phyloP scores from a whole-genome alignment of 1,140 invertebrate genomes.

The Tetramorium simillimum region DNA sequence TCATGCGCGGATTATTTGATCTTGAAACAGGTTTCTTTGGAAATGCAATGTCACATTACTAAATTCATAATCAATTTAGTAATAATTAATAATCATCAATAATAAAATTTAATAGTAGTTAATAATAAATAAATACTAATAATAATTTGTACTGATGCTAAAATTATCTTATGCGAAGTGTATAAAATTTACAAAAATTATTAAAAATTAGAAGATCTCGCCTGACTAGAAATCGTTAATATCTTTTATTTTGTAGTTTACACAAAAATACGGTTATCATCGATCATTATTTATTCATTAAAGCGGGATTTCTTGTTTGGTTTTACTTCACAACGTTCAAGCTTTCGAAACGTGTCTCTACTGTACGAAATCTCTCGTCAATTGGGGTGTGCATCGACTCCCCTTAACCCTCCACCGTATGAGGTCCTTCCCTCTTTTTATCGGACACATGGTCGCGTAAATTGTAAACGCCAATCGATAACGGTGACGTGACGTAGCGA shows the following conservation, averaged over 20 bases:
- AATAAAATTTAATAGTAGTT: too few relatives aligned
- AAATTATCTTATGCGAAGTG: too few relatives aligned
- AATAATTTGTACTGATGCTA: too few relatives aligned
- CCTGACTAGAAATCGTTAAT: not conserved
- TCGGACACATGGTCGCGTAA: not conserved
- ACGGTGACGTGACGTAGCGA: conserved; percentile 22
- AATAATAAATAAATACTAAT: too few relatives aligned
- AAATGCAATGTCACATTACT: not conserved
- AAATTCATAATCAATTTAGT: not conserved
- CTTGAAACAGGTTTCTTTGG: not conserved
- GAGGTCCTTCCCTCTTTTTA: not conserved
- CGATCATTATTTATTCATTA: not conserved
- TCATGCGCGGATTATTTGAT: not conserved
- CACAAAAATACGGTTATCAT: too few relatives aligned
- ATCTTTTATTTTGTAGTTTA: not conserved
- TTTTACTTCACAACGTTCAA: not conserved
- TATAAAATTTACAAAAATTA: not conserved
- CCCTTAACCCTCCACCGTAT: not conserved
- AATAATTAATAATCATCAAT: not conserved
- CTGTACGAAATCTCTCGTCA: not conserved
- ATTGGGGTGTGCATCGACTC: not conserved
- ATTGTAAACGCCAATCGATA: conserved; percentile 40
- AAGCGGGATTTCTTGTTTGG: not conserved
- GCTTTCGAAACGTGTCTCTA: too few relatives aligned
- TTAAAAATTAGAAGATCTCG: not conserved